Base-by-base conservation (phyloP, 2,888 invertebrate genomes). In the Ornithoptera alexandrae region DNA sequence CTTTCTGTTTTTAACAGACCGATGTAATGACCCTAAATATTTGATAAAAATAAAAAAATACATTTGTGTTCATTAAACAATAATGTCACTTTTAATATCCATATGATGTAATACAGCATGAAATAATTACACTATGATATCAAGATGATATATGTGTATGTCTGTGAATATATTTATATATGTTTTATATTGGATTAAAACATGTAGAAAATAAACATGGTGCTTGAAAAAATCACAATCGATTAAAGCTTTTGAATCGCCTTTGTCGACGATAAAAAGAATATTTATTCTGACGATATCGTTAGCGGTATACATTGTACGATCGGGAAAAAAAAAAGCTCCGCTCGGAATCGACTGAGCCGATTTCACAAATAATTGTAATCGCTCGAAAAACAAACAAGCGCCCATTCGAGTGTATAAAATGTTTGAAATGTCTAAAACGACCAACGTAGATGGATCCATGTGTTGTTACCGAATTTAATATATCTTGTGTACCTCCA, bases 331-430 rank as follows among this genome's bases (percentile, higher is more conserved):
- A 18, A 15, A 50, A 70, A 65, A 59, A 66, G 36, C 62, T 58
- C 50, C 24, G n/a, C 53, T 22, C 66, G 6, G 66, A 69, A 69
- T 65, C 53, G 36, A 42, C 66, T 39, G 62, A 62, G 63, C 66
- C 62, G 70, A 70, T 70, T 70, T 70, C 70, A 70, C 70, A 63
- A 63, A 78, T 75, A 77, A 75, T 76, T 75, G 73, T 74, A 74
- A 72, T 72, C 68, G 71, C 71, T 72, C 74, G 73, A 74, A 74
- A 76, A 76, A 74, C 75, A 77, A 78, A 78, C 74, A 79, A 70
- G 76, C 70, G 74, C 73, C 70, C 74, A 74, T 73, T 74, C 70
- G 69, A 75, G 74, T 76, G 76, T 75, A 65, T 72, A 70, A 73
- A 72, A 71, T 72, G 71, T 74, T 72, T 67, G 18, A 67, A 70